Evolutionary conservation across 1,140 invertebrate genomes (phyloP), one percentile per base, ranked within the genome.

Genomic region (Bombus superbus): DNA sequence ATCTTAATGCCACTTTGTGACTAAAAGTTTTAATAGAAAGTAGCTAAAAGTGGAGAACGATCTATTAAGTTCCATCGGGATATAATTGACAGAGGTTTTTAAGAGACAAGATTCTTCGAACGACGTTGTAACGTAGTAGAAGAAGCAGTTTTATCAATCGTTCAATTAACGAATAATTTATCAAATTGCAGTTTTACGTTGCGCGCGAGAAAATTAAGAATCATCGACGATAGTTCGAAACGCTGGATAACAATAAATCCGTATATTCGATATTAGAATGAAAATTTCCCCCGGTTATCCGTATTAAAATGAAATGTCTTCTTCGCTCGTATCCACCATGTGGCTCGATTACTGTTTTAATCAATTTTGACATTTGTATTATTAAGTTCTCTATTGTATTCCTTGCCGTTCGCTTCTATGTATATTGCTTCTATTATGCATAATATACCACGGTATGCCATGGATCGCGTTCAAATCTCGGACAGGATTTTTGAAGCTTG

Each of bases 251-350:
- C 47, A 15, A 18, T 0, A 47, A 18, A 18, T 47, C 5, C 5
- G 15, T 18, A 1, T 6, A 0, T 11, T 62, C 59, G 59, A 62
- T 10, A 10, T n/a, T 11, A 13, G 9, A n/a, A 62, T 13, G 11
- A n/a, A 62, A 62, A 11, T n/a, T 11, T 28, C 28, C 9, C 28
- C 28, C 1, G n/a, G 13, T 62, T 62, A 62, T 62, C 1, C 22
- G 10, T 4, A 25, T n/a, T 62, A 11, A 5, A 1, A 11, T 13
- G 3, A 3, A 62, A n/a, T 0, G 28, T 62, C 2, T 11, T 62
- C 0, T 0, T 0, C 28, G 10, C 25, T n/a, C 10, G 15, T 18
- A 18, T 53, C 0, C 47, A 18, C 0, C 47, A 5, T 53, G 0
- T 8, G 8, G 18, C 47, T 53, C 47, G 5, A 22, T 22, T 0